phyloP scores from a whole-genome alignment of 2,888 invertebrate genomes.

The Stenchaetothrips biformis region DNA sequence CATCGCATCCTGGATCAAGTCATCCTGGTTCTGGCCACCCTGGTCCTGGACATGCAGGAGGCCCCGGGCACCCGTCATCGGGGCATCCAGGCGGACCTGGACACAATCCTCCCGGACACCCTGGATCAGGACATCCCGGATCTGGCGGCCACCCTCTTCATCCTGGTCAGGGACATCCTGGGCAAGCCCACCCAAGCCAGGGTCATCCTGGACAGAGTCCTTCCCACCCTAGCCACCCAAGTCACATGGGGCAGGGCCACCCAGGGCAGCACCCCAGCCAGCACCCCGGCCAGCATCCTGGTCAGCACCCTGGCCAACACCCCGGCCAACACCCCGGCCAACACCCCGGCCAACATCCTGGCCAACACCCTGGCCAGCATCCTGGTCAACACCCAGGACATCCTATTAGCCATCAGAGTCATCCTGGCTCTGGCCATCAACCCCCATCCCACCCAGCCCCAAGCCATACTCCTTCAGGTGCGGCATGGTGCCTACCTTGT shows the following conservation, averaged over 20 bases:
- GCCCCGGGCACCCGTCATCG: constrained; percentile 31
- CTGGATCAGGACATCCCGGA: background rate
- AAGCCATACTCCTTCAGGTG: background rate
- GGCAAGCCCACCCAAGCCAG: background rate
- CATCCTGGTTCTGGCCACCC: constrained; percentile 50
- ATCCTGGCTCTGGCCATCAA: background rate
- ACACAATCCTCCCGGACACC: constrained; percentile 37
- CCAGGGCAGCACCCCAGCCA: constrained; percentile 29
- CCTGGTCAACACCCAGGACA: constrained; percentile 24
- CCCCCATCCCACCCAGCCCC: background rate
- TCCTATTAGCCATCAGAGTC: background rate
- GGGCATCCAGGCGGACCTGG: constrained; percentile 32
- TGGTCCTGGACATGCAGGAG: constrained; percentile 31
- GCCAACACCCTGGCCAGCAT: constrained; percentile 8
- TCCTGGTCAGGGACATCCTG: constrained; percentile 29
- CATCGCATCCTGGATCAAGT: background rate
- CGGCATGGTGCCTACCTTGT: background rate
- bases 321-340: background rate
- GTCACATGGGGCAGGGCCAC: constrained; percentile 30
- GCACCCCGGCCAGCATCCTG: background rate
- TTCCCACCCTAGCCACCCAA: constrained; percentile 29
- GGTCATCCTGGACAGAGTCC: constrained; percentile 13
- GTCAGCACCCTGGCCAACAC: background rate
- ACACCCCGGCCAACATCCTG: background rate
- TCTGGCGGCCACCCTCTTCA: constrained; percentile 28